Conservation (phyloP, 2,113 vertebrate genomes). For the Poecile atricapillus region DNA sequence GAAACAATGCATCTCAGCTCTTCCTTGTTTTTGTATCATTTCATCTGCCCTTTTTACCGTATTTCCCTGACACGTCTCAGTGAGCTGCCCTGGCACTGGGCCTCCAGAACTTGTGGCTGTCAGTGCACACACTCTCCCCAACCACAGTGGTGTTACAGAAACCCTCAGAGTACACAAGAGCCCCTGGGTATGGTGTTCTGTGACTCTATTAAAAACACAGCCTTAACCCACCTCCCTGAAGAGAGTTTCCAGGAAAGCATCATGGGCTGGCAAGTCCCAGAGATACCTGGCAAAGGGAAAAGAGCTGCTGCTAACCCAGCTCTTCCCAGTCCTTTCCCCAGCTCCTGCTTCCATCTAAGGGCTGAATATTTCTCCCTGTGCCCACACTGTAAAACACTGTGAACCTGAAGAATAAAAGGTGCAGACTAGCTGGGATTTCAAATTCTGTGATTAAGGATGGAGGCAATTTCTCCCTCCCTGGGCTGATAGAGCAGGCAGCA, state of each 20-base stretch:
- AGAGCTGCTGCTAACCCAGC: neutral
- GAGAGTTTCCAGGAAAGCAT: neutral
- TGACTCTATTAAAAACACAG: neutral
- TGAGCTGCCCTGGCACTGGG: neutral
- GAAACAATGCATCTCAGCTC: neutral
- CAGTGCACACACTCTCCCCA: fast-evolving
- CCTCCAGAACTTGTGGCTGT: neutral
- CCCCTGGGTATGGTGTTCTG: fast-evolving
- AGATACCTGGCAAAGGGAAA: neutral
- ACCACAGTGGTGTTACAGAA: neutral
- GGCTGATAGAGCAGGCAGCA: constrained; percentile 59
- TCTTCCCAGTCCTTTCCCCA: neutral
- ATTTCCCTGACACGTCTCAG: neutral
- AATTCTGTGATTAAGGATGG: constrained; percentile 70
- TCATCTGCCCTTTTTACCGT: neutral
- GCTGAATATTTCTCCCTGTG: neutral
- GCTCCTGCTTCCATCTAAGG: neutral
- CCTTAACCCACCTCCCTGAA: neutral
- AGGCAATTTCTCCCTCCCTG: constrained; percentile 44
- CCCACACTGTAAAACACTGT: neutral
- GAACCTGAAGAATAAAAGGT: constrained; percentile 63
- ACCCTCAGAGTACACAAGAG: neutral
- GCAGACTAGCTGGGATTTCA: constrained; percentile 68
- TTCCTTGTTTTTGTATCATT: neutral
- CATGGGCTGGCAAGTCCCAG: neutral